Conservation (phyloP, 2,797 vertebrate genomes). For the Dryobates pubescens region DNA sequence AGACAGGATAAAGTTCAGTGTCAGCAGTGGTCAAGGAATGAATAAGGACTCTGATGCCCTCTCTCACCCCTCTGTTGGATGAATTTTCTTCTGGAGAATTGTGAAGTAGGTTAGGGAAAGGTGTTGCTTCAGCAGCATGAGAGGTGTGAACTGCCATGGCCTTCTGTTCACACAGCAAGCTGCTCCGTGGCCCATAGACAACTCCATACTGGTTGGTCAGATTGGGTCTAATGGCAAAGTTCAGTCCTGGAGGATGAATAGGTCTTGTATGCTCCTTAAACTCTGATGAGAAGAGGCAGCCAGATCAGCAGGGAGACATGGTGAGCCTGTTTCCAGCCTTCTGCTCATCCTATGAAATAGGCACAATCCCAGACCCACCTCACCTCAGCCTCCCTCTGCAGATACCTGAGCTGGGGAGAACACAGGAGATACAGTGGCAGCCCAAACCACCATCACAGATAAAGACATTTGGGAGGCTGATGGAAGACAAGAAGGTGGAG, state of each 20-base stretch:
- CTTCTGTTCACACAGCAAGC: background rate
- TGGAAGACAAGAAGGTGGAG: background rate
- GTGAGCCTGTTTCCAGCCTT: background rate
- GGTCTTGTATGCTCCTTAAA: background rate
- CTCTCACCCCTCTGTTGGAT: background rate
- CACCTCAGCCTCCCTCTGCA: background rate
- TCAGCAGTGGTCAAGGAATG: background rate
- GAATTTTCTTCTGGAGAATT: background rate
- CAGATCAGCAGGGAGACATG: background rate
- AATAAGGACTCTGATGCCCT: background rate
- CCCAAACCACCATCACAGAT: accelerated
- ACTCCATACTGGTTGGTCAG: accelerated
- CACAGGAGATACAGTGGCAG: accelerated
- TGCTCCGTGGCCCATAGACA: background rate
- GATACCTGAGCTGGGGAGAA: background rate
- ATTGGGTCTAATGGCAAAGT: background rate
- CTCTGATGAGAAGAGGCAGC: background rate
- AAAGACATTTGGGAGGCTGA: background rate
- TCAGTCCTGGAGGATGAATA: background rate
- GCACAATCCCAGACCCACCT: background rate
- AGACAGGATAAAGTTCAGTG: background rate
- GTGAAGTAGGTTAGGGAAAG: background rate
- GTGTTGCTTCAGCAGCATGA: background rate
- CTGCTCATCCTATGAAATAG: background rate
- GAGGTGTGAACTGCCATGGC: background rate